These are phyloP conservation scores for Spatulosminthurus flaviceps DNA, from an alignment of 2,888 invertebrate species.

Conservation along the genomic window DNA sequence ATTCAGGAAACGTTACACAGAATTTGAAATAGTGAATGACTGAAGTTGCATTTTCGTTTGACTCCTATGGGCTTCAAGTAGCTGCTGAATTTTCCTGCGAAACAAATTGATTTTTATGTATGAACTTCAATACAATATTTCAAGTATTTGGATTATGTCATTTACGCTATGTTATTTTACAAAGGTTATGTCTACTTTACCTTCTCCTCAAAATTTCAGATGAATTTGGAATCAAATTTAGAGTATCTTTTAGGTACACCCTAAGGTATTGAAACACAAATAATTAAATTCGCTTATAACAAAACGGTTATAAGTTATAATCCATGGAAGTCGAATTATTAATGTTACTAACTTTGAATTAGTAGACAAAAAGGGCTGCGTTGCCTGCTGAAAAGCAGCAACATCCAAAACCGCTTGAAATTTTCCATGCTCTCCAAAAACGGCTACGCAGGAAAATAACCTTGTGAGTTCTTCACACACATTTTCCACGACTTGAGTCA, in stretches of 20 bases:
- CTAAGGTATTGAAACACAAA: constrained; percentile 22
- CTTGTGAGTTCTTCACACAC: constrained; percentile 92
- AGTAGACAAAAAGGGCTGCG: constrained; percentile 73
- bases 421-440: constrained; percentile 76
- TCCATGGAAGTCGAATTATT: neutral
- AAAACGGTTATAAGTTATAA: neutral
- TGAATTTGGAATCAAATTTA: constrained; percentile 78
- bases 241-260: constrained; percentile 76
- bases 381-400: constrained; percentile 74
- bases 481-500: constrained; percentile 83
- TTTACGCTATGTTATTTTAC: neutral
- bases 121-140: neutral
- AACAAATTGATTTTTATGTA: neutral
- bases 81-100: constrained; percentile 73
- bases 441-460: constrained; percentile 79
- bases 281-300: neutral
- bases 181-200: constrained; percentile 65
- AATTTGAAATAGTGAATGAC: constrained; percentile 47
- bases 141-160: neutral
- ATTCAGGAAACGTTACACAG: no score
- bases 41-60: constrained; percentile 60
- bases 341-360: constrained; percentile 72
- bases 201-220: constrained; percentile 70
- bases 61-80: constrained; percentile 67
- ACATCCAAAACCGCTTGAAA: constrained; percentile 84